Evolutionary conservation across 1,140 invertebrate genomes (phyloP).

Genomic region (Solenopsis invicta): DNA sequence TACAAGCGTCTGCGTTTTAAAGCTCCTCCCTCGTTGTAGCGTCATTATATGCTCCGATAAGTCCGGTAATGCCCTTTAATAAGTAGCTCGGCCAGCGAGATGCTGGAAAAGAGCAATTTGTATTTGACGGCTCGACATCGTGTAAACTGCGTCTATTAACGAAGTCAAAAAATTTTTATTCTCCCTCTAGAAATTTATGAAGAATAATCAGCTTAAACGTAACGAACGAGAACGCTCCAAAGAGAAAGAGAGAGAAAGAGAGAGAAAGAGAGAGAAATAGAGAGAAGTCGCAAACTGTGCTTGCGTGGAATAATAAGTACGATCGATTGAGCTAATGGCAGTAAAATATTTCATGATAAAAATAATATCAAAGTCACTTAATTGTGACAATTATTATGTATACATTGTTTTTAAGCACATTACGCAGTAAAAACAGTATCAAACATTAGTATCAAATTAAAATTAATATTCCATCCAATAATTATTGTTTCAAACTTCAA

Average conservation of each 20-base stretch:
- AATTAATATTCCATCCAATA: too few relatives aligned
- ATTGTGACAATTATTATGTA: not conserved
- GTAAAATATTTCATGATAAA: conserved; percentile 21
- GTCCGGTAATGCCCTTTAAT: conserved; percentile 60
- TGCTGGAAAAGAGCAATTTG: conserved; percentile 51
- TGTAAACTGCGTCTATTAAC: conserved; percentile 26
- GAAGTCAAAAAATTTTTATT: conserved; percentile 38
- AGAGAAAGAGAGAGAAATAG: too few relatives aligned
- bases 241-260: too few relatives aligned
- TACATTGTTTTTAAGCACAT: not conserved
- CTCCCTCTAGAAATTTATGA: not conserved
- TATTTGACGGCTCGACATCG: conserved; percentile 24
- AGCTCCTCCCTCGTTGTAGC: conserved; percentile 52
- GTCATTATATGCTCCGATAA: conserved; percentile 63
- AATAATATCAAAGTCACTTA: conserved; percentile 4
- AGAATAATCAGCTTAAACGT: conserved; percentile 23
- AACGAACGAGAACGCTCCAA: not conserved
- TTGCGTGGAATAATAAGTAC: conserved; percentile 23
- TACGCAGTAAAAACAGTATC: too few relatives aligned
- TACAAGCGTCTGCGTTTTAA: conserved; percentile 58
- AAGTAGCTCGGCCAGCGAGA: conserved; percentile 49
- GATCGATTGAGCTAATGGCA: conserved; percentile 15
- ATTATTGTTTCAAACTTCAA: too few relatives aligned
- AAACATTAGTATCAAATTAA: too few relatives aligned
- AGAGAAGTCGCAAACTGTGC: not conserved